phyloP scores from a whole-genome alignment of 1,140 invertebrate genomes.

The Nixonia krombeini region DNA sequence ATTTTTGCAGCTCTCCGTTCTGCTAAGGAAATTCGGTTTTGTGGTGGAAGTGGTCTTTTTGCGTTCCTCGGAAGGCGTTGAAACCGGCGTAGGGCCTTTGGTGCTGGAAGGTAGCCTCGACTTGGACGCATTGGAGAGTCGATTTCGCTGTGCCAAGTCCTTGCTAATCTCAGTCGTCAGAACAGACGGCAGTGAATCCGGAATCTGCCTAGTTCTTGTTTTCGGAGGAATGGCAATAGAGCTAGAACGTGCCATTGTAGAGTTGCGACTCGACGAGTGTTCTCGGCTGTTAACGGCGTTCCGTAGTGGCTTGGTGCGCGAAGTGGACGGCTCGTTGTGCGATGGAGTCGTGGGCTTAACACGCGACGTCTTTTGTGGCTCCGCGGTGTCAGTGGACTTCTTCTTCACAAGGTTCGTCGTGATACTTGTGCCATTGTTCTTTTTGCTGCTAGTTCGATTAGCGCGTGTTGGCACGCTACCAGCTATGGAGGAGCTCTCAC shows the following conservation, averaged over 20 bases:
- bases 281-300: no score
- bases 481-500: conserved; percentile 80
- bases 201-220: conserved; percentile 67
- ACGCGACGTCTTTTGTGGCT: conserved; percentile 37
- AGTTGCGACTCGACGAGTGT: conserved; percentile 18
- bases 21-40: conserved; percentile 2
- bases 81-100: conserved; percentile 71
- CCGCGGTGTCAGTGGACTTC: conserved; percentile 34
- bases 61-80: conserved; percentile 79
- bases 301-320: conserved; percentile 67
- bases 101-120: conserved; percentile 14
- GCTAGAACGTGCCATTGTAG: conserved; percentile 14
- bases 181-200: conserved; percentile 73
- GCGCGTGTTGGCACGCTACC: conserved; percentile 64
- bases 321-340: conserved; percentile 14
- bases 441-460: conserved; percentile 40
- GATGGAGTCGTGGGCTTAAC: conserved; percentile 33
- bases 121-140: conserved; percentile 2
- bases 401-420: conserved; percentile 56
- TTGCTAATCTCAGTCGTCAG: conserved; percentile 65
- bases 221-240: conserved; percentile 20
- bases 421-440: conserved; percentile 28
- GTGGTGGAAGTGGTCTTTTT: conserved; percentile 75
- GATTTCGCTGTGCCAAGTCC: conserved; percentile 59
- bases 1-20: background rate